phyloP scores from a whole-genome alignment of 2,888 invertebrate genomes.

The Cheilosia grossa region DNA sequence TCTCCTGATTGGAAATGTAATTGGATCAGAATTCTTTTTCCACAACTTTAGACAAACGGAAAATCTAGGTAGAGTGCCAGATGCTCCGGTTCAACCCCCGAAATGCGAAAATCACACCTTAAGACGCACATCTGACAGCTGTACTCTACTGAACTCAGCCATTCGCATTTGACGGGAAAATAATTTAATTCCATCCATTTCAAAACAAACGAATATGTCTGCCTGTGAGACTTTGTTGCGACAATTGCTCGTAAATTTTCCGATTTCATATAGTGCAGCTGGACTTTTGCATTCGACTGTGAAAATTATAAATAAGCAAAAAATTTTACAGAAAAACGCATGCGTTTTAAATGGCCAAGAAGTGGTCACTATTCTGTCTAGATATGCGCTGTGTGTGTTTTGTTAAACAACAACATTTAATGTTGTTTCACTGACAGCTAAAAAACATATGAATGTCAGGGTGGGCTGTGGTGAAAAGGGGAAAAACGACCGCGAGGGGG shows the following conservation, averaged over 20 bases:
- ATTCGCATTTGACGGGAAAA: not conserved
- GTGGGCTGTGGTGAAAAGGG: not conserved
- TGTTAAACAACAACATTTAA: slow-evolving; percentile 21
- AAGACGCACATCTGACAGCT: too few relatives aligned
- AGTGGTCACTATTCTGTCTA: not conserved
- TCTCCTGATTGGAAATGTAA: too few relatives aligned
- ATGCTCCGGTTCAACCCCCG: too few relatives aligned
- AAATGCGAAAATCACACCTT: too few relatives aligned
- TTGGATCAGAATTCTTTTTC: too few relatives aligned
- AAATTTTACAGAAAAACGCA: slow-evolving; percentile 31
- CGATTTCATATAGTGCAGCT: not conserved
- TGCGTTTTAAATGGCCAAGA: slow-evolving; percentile 60
- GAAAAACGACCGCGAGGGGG: not conserved
- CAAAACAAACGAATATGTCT: too few relatives aligned
- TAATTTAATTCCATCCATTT: too few relatives aligned
- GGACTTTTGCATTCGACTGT: not conserved
- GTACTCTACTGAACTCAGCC: too few relatives aligned
- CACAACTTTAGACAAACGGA: too few relatives aligned
- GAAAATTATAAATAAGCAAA: slow-evolving; percentile 15
- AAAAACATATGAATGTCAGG: slow-evolving; percentile 9
- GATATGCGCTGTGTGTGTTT: not conserved
- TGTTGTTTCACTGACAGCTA: slow-evolving; percentile 17
- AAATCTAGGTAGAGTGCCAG: too few relatives aligned
- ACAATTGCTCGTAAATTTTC: not conserved
- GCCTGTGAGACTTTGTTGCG: not conserved